phyloP scores from a whole-genome alignment of 2,888 invertebrate species.

The Brenthis daphne region DNA sequence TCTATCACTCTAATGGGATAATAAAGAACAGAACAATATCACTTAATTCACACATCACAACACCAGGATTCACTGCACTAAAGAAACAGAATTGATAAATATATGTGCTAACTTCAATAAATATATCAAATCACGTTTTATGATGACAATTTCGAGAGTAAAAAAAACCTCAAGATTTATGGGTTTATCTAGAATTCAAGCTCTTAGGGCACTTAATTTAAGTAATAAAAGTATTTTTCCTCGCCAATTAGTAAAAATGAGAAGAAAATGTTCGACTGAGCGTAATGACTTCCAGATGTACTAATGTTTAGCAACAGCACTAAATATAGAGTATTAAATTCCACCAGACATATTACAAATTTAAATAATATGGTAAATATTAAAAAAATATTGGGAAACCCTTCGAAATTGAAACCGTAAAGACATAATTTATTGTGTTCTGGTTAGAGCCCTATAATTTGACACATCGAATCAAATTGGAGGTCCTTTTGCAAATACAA shows the following conservation, averaged over 20 bases:
- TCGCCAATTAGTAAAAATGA: slow-evolving; percentile 54
- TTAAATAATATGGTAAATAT: slow-evolving; percentile 43
- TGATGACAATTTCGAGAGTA: not conserved
- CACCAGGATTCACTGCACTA: slow-evolving; percentile 38
- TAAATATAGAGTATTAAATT: slow-evolving; percentile 32
- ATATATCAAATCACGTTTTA: slow-evolving; percentile 9
- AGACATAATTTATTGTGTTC: slow-evolving; percentile 64
- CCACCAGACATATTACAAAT: slow-evolving; percentile 32
- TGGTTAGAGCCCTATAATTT: slow-evolving; percentile 61
- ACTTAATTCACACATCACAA: slow-evolving; percentile 72
- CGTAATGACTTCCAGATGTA: slow-evolving; percentile 63
- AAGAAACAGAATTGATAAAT: slow-evolving; percentile 42
- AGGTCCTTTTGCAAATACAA: slow-evolving; percentile 14
- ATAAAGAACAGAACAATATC: slow-evolving; percentile 53
- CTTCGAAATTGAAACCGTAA: slow-evolving; percentile 52
- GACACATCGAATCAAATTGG: slow-evolving; percentile 66
- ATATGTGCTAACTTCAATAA: slow-evolving; percentile 45
- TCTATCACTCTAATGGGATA: slow-evolving; percentile 55
- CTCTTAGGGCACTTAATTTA: slow-evolving; percentile 2
- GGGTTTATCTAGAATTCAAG: not conserved
- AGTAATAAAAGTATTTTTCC: slow-evolving; percentile 21
- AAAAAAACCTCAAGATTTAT: too few species aligned
- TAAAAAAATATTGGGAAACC: slow-evolving; percentile 45
- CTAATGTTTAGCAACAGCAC: slow-evolving; percentile 44
- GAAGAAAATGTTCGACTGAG: slow-evolving; percentile 46